Conservation (phyloP, 2,888 invertebrate species). For the Brachylomia viminalis region DNA sequence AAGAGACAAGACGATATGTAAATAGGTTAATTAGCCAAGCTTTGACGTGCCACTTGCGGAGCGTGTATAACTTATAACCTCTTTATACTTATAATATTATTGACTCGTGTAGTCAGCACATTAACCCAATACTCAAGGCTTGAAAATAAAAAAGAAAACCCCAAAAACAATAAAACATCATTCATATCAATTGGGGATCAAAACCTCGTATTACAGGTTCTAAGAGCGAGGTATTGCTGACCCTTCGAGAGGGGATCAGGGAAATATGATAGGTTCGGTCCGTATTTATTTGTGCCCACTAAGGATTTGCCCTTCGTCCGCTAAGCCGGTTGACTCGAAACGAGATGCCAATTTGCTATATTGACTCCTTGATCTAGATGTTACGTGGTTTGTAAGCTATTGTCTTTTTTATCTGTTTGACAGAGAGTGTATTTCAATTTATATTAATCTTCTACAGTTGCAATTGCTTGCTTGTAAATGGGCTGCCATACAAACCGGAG, state of each 20-base stretch:
- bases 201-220: constrained; percentile 75
- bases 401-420: constrained; percentile 44
- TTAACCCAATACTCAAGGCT: constrained; percentile 20
- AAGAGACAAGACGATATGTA: no score
- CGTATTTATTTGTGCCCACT: constrained; percentile 89
- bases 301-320: constrained; percentile 85
- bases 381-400: constrained; percentile 66
- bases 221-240: constrained; percentile 78
- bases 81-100: no score
- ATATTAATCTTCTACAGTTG: not conserved
- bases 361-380: constrained; percentile 80
- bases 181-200: constrained; percentile 77
- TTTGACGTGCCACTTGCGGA: no score
- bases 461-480: not conserved
- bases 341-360: constrained; percentile 86
- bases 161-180: constrained; percentile 75
- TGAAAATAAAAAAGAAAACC: constrained; percentile 8
- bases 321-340: constrained; percentile 87
- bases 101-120: constrained; percentile 1
- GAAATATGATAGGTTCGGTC: constrained; percentile 86
- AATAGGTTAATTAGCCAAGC: no score
- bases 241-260: constrained; percentile 88
- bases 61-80: no score
- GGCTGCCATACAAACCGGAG: not conserved
- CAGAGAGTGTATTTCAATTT: not conserved